Evolutionary conservation across 1,140 invertebrate species (phyloP).

Genomic region (Cydia amplana): DNA sequence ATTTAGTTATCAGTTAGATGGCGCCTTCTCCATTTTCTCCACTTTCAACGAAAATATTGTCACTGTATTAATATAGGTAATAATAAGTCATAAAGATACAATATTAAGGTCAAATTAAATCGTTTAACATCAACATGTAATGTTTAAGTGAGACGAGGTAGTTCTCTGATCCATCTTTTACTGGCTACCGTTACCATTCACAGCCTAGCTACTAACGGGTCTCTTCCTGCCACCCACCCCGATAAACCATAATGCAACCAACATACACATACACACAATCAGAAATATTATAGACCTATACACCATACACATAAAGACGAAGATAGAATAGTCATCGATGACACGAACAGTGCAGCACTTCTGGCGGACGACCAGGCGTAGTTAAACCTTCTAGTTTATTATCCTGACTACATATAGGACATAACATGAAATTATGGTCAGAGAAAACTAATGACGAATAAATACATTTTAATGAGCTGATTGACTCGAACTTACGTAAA

Average conservation of each 20-base stretch:
- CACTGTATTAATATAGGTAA: too few relatives aligned
- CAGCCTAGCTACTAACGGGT: conserved; percentile 20
- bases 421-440: conserved; percentile 40
- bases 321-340: background rate
- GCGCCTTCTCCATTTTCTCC: too few relatives aligned
- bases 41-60: too few relatives aligned
- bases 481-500: conserved; percentile 8
- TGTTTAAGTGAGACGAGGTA: too few relatives aligned
- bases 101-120: too few relatives aligned
- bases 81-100: too few relatives aligned
- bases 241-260: conserved; percentile 25
- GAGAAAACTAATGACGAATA: conserved; percentile 21
- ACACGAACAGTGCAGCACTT: background rate
- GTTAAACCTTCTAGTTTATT: conserved; percentile 40
- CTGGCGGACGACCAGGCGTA: background rate
- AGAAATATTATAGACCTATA: background rate
- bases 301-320: background rate
- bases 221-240: conserved; percentile 27
- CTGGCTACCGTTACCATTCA: conserved; percentile 22
- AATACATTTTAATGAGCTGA: conserved; percentile 2
- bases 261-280: background rate
- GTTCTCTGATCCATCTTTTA: conserved; percentile 11
- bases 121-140: too few relatives aligned
- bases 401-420: conserved; percentile 41
- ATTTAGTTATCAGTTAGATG: too few relatives aligned